These are phyloP conservation scores for Brachyrhaphis roseni DNA, from an alignment of 2,797 vertebrate species.

Conservation along the genomic window DNA sequence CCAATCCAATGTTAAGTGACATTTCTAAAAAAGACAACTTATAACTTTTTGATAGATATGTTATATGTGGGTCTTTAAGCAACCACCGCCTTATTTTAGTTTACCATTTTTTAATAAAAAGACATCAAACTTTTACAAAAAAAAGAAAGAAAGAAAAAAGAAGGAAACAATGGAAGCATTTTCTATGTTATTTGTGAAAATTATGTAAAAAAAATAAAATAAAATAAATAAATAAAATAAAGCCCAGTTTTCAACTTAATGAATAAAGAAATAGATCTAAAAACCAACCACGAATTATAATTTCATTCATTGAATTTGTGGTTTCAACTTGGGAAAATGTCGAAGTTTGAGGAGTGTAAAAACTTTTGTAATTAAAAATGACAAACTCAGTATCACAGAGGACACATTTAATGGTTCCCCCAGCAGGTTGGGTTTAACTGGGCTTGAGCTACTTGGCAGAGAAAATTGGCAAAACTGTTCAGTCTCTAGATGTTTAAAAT, in stretches of 20 bases:
- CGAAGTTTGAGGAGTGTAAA: not conserved
- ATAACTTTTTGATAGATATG: not conserved
- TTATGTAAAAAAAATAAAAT: not conserved
- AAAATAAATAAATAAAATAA: no score
- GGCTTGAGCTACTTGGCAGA: not conserved
- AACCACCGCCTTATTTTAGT: not conserved
- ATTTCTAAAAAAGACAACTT: not conserved
- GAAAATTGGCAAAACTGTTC: not conserved
- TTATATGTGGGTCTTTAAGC: not conserved
- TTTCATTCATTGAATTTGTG: not conserved
- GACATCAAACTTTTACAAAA: not conserved
- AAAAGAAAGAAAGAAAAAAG: no score
- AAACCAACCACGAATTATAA: not conserved
- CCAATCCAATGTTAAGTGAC: not conserved
- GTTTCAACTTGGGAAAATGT: not conserved
- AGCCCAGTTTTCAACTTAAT: not conserved
- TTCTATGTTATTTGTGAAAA: not conserved
- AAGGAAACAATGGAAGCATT: not conserved
- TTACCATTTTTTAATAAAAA: not conserved
- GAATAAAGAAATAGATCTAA: not conserved
- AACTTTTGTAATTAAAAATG: not conserved
- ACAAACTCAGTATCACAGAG: not conserved
- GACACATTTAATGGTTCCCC: not conserved
- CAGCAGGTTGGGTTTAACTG: not conserved
- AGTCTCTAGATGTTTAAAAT: not conserved